Conservation (phyloP, 1,140 invertebrate genomes). For the Penaeus japonicus region DNA sequence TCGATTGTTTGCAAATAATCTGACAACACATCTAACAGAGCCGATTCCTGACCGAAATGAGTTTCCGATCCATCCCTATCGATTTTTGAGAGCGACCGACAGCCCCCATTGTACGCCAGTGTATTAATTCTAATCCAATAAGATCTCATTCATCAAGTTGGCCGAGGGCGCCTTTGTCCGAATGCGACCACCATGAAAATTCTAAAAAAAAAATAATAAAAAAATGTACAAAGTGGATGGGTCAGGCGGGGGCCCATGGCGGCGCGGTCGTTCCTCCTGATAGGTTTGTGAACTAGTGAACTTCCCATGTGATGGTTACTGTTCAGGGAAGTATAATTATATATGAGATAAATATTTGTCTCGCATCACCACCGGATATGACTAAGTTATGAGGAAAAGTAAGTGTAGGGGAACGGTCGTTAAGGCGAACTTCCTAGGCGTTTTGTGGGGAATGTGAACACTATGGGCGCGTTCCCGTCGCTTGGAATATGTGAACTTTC, state of each 20-base stretch:
- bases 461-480: too few species aligned
- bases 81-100: constrained; percentile 51
- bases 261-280: not conserved
- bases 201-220: constrained; percentile 38
- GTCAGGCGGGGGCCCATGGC: not conserved
- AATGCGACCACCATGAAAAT: constrained; percentile 45
- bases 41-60: constrained; percentile 34
- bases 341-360: constrained; percentile 25
- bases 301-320: not conserved
- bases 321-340: not conserved
- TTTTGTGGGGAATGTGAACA: too few species aligned
- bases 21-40: not conserved
- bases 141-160: constrained; percentile 54
- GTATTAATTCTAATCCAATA: constrained; percentile 56
- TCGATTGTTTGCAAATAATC: too few species aligned
- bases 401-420: not conserved
- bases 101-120: constrained; percentile 47
- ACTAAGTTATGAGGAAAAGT: too few species aligned
- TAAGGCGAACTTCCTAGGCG: not conserved
- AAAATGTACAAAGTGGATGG: constrained; percentile 39
- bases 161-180: constrained; percentile 25
- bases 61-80: constrained; percentile 43
- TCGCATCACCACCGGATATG: not conserved
- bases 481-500: too few species aligned
- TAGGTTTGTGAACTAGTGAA: not conserved